Conservation (phyloP, 1,140 invertebrate species). For the Ladona fulva region DNA sequence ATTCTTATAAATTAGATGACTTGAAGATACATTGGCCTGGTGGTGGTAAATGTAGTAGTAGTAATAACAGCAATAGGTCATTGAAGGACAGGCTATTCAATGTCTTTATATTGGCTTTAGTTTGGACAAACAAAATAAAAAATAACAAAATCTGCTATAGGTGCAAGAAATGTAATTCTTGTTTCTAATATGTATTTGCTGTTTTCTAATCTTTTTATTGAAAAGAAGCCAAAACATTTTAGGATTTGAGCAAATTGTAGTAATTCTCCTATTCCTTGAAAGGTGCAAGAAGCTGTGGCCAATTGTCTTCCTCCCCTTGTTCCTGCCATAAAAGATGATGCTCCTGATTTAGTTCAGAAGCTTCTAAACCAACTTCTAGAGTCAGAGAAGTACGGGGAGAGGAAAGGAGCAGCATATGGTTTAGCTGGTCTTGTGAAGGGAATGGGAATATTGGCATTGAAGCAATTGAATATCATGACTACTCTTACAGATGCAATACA, state of each 20-base stretch:
- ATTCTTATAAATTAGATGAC: too few relatives aligned
- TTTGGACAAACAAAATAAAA: too few relatives aligned
- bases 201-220: too few relatives aligned
- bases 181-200: too few relatives aligned
- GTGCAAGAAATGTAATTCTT: too few relatives aligned
- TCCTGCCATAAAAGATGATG: constrained; percentile 82
- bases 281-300: constrained; percentile 96
- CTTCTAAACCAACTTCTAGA: constrained; percentile 81
- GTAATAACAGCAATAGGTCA: too few relatives aligned
- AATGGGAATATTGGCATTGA: constrained; percentile 88
- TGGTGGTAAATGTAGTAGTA: too few relatives aligned
- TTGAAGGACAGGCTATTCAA: too few relatives aligned
- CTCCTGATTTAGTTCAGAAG: constrained; percentile 77
- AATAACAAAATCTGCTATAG: too few relatives aligned
- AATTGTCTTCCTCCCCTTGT: constrained; percentile 92
- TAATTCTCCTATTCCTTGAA: constrained; percentile 19
- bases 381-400: constrained; percentile 93
- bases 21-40: too few relatives aligned
- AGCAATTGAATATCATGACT: constrained; percentile 93
- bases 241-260: background rate
- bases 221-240: constrained; percentile 16
- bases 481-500: constrained; percentile 89
- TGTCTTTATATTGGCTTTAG: too few relatives aligned
- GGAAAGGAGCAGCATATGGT: constrained; percentile 84
- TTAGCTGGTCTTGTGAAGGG: constrained; percentile 88